Evolutionary conservation across 2,797 vertebrate species (phyloP).

Genomic region (Okamejei kenojei): DNA sequence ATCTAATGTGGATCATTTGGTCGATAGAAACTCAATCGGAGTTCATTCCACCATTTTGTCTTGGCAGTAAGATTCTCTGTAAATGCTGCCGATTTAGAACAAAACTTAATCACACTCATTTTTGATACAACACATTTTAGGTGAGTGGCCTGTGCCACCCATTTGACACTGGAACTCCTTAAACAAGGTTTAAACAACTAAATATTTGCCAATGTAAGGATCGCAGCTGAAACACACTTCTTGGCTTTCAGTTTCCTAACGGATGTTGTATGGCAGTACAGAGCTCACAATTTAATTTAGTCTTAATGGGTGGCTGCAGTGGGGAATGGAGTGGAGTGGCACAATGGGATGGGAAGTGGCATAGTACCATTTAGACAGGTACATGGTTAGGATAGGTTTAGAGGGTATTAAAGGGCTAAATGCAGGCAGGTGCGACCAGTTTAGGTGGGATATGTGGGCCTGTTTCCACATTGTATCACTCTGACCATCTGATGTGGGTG

Average conservation of each 20-base stretch:
- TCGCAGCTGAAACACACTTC: not conserved
- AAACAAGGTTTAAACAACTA: not conserved
- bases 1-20: not conserved
- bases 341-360: not conserved
- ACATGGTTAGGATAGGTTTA: too few relatives aligned
- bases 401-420: too few relatives aligned
- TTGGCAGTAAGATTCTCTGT: not conserved
- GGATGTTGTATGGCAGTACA: not conserved
- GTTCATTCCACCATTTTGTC: not conserved
- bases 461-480: too few relatives aligned
- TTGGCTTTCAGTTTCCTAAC: not conserved
- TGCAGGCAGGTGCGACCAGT: too few relatives aligned
- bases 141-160: not conserved
- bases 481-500: not conserved
- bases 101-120: not conserved
- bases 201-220: not conserved
- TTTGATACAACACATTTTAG: not conserved
- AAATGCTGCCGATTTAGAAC: not conserved
- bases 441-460: too few relatives aligned
- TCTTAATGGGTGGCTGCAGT: not conserved
- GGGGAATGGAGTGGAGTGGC: not conserved
- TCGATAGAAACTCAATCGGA: not conserved
- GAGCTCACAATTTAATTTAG: not conserved
- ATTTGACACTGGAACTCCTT: not conserved
- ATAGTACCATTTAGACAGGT: too few relatives aligned